A percentile compares a stretch with the other conserved stretches of the same genome.
These are phyloP conservation scores for Arctocebus calabarensis DNA, from an alignment of 2,797 vertebrate species.

Conservation along the genomic window DNA sequence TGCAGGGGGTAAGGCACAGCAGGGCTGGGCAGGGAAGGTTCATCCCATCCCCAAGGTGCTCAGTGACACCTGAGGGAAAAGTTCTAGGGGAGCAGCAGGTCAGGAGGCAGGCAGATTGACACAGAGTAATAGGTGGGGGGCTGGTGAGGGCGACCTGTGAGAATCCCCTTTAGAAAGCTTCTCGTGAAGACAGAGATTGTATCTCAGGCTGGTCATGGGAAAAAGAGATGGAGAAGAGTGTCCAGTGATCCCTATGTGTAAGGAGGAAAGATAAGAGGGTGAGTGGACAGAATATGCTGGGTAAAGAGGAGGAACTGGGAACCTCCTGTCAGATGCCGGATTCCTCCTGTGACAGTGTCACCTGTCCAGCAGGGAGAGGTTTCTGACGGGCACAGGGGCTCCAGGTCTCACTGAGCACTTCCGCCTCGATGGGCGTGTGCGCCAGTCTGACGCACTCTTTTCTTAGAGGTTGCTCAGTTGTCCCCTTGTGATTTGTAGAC, in stretches of 20 bases:
- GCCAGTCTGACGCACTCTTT: neutral
- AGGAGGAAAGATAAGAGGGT: neutral
- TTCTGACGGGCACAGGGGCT: neutral
- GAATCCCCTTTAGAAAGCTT: neutral
- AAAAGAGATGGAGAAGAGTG: neutral
- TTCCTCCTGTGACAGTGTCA: constrained; percentile 1
- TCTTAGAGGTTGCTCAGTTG: neutral
- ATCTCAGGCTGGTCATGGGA: neutral
- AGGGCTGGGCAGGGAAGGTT: neutral
- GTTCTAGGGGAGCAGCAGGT: neutral
- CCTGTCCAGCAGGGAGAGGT: neutral
- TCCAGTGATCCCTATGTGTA: neutral
- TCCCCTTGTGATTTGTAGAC: neutral
- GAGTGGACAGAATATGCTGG: neutral
- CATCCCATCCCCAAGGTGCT: neutral
- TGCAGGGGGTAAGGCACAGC: neutral
- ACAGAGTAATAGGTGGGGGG: neutral
- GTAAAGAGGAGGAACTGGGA: neutral
- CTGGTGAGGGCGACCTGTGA: neutral
- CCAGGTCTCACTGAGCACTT: neutral
- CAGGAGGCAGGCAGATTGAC: neutral
- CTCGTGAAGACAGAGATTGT: neutral
- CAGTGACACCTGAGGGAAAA: neutral
- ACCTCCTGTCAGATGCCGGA: neutral
- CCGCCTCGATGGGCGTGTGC: neutral